These are phyloP conservation scores for Catharus ustulatus DNA, from an alignment of 2,797 vertebrate species.

Conservation along the genomic window DNA sequence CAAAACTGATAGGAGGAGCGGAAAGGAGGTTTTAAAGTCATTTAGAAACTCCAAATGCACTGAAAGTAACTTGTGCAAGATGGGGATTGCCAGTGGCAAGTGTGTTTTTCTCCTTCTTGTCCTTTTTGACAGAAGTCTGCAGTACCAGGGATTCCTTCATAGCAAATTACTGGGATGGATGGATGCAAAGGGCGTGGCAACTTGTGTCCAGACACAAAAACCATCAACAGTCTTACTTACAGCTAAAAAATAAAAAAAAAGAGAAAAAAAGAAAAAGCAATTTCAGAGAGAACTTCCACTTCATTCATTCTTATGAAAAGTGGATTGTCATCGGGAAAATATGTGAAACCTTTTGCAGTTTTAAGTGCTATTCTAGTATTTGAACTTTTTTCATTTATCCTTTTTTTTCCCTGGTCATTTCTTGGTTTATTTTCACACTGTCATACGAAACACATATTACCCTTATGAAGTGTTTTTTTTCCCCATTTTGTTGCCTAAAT, in stretches of 20 bases:
- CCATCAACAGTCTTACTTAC: background rate
- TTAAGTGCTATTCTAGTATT: background rate
- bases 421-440: background rate
- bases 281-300: background rate
- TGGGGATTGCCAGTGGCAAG: background rate
- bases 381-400: background rate
- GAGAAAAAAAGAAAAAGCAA: background rate
- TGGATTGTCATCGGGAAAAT: background rate
- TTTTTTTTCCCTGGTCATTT: background rate
- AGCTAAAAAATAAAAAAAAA: too few relatives aligned
- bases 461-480: background rate
- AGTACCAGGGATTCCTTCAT: background rate
- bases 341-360: background rate
- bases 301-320: background rate
- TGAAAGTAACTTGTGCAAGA: background rate
- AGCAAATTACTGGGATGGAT: background rate
- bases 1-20: background rate
- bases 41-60: constrained; percentile 31
- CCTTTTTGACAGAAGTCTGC: background rate
- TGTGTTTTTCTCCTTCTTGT: background rate
- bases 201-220: background rate
- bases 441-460: background rate
- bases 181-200: background rate
- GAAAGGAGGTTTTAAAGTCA: constrained; percentile 32
- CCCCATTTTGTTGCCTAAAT: background rate